Conservation (phyloP, 1,140 invertebrate species). For the Sarcophaga peregrina region DNA sequence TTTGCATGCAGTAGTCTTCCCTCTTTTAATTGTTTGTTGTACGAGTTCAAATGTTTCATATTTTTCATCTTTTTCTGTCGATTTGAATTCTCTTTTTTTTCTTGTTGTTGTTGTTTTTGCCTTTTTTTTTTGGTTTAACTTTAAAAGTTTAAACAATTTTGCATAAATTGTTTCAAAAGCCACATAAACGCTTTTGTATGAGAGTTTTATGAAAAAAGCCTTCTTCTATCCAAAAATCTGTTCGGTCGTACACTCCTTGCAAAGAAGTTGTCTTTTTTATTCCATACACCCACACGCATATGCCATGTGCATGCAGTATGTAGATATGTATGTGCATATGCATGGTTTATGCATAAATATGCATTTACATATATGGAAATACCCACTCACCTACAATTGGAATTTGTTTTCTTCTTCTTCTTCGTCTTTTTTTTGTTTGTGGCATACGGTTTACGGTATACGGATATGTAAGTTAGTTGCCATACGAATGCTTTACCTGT, state of each 20-base stretch:
- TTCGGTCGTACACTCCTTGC: not conserved
- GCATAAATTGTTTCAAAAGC: constrained; percentile 12
- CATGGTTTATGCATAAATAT: not conserved
- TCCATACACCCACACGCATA: not conserved
- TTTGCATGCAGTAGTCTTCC: not conserved
- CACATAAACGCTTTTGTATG: constrained; percentile 20
- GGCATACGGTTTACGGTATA: not conserved
- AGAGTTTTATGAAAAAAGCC: constrained; percentile 4
- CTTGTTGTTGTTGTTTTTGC: not conserved
- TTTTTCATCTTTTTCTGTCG: too few species aligned
- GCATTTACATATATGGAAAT: not conserved
- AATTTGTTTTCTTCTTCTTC: not conserved
- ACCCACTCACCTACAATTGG: not conserved
- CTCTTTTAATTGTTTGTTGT: not conserved
- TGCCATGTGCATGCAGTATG: too few species aligned
- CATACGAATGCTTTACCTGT: constrained; percentile 15
- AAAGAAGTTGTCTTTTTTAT: constrained; percentile 15
- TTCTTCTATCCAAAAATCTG: constrained; percentile 6
- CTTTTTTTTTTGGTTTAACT: constrained; percentile 5
- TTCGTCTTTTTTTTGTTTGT: too few species aligned
- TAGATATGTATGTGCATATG: too few species aligned
- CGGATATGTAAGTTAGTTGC: not conserved
- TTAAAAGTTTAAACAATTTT: constrained; percentile 21
- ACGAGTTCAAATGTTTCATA: not conserved
- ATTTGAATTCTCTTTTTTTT: too few species aligned